Base-by-base conservation (phyloP, 2,797 vertebrate genomes). In the Vultur gryphus region DNA sequence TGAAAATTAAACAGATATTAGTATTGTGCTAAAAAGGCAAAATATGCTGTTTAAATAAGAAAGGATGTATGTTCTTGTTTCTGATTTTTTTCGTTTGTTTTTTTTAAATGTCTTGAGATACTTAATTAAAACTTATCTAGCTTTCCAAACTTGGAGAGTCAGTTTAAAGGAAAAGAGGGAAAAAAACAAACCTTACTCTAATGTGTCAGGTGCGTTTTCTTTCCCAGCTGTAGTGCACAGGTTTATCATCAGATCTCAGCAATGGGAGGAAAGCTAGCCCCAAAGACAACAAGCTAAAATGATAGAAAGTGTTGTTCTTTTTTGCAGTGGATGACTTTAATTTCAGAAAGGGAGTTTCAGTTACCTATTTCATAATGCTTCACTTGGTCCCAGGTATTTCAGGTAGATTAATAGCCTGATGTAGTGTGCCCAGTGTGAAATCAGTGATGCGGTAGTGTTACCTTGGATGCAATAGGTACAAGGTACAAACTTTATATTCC, bases 351-450 rank as follows among this genome's bases (percentile, higher is more conserved):
- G 94, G 96, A 95, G 86, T 96, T 87, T 97, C 89, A 96, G 98
- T 99, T 98, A 99, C 98, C 97, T 98, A 98, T 98, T 98, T 96
- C 95, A 97, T 96, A 98, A 98, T 57, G 98, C 98, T 98, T 97
- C 97, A 93, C 94, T 97, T 97, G 94, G 78, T 89, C 93, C 86
- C 97, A 98, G 98, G 98, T 98, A 98, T 98, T 98, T 98, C 98
- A 99, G 98, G 98, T 99, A 98, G 98, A 98, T 98, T 98, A 98
- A 98, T 97, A 98, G 97, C 96, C 95, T 97, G 98, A 97, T 97
- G 97, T 91, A 96, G 11, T 84, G 7, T 97, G 91, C 85, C 96
- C 92, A 76, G 90, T 58, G 94, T 31, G 90, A 97, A 97, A 91
- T 95, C 97, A 98, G 89, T 81, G 96, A 95, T 96, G 97, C 95